Percentiles rank a stretch among this genome's conserved stretches.
These are phyloP conservation scores for Bubo scandiacus DNA, from an alignment of 2,113 vertebrate species.

Conservation along the genomic window DNA sequence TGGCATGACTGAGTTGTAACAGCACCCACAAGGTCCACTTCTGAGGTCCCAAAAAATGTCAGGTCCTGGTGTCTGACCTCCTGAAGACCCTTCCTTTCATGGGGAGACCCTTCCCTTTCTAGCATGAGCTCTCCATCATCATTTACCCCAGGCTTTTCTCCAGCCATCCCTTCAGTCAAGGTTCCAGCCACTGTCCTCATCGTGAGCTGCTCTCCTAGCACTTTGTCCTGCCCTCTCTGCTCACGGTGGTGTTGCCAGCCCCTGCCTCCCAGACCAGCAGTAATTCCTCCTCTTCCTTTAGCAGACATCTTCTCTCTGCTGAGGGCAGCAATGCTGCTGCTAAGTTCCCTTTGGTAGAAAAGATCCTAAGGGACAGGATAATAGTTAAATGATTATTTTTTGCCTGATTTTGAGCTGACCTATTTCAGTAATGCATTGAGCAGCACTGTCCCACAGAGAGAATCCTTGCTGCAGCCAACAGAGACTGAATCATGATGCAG, in stretches of 20 bases:
- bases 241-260: background rate
- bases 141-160: background rate
- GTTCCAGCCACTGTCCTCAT: background rate
- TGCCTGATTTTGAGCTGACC: background rate
- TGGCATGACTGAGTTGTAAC: background rate
- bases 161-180: background rate
- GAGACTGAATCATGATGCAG: background rate
- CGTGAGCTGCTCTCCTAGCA: background rate
- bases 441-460: background rate
- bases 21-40: background rate
- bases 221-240: background rate
- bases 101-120: background rate
- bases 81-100: background rate
- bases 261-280: background rate
- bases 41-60: background rate
- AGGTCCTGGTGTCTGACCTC: background rate
- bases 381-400: background rate
- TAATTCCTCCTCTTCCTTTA: background rate
- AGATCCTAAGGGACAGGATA: background rate
- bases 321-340: background rate
- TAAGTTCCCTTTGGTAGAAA: background rate
- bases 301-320: background rate
- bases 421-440: background rate
- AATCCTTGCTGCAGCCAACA: background rate
- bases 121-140: accelerated